Evolutionary conservation across 2,888 invertebrate genomes (phyloP).

Genomic region (Eupsilia transversa): DNA sequence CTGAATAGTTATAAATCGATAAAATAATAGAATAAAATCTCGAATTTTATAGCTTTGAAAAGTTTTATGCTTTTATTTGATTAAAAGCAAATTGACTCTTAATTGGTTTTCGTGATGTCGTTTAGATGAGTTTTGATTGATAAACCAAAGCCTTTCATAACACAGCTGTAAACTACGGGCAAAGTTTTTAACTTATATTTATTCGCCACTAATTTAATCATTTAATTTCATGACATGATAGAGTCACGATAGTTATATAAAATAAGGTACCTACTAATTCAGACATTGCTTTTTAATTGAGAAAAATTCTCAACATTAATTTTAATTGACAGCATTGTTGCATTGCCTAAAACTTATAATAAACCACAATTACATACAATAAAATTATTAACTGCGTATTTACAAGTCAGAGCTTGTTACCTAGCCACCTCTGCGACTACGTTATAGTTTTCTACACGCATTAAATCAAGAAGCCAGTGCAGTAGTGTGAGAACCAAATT

Average conservation of each 20-base stretch:
- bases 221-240: not conserved
- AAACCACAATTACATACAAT: constrained; percentile 42
- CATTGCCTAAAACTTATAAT: constrained; percentile 22
- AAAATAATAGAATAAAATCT: not conserved
- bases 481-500: constrained; percentile 82
- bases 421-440: constrained; percentile 25
- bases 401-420: constrained; percentile 39
- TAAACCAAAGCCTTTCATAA: not conserved
- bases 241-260: not conserved
- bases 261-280: not conserved
- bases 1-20: not conserved
- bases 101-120: not conserved
- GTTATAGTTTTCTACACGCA: constrained; percentile 77
- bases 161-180: too few species aligned
- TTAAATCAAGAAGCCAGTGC: constrained; percentile 72
- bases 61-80: not conserved
- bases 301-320: constrained; percentile 4
- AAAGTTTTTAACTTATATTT: not conserved
- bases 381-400: constrained; percentile 26
- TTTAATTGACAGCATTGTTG: constrained; percentile 31
- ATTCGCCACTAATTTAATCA: not conserved
- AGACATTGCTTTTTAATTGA: not conserved
- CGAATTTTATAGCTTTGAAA: not conserved
- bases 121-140: not conserved
- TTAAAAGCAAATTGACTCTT: not conserved